Percentiles rank a stretch among this genome's conserved stretches.
These are phyloP conservation scores for Isaurus tuberculatus DNA, from an alignment of 92 coral and sea anemone species.

Conservation along the genomic window DNA sequence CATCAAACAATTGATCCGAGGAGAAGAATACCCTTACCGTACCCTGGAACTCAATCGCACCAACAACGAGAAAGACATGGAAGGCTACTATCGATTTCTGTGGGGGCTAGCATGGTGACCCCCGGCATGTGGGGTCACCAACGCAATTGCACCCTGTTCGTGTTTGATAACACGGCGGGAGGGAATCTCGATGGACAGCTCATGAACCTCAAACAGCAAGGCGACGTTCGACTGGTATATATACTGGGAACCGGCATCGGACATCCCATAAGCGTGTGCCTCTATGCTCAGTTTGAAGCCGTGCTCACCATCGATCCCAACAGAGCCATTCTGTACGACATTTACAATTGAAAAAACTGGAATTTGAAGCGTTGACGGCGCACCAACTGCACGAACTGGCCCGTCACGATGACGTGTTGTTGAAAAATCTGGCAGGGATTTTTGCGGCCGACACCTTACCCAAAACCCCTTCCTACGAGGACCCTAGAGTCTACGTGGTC, in stretches of 20 bases:
- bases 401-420: not conserved
- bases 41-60: not conserved
- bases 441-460: not conserved
- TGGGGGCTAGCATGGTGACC: slow-evolving; percentile 14
- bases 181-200: not conserved
- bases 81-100: slow-evolving; percentile 43
- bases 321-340: slow-evolving; percentile 19
- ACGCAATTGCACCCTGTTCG: slow-evolving; percentile 8
- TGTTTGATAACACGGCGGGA: not conserved
- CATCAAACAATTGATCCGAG: slow-evolving; percentile 14
- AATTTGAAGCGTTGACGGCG: slow-evolving; percentile 11
- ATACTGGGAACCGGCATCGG: not conserved
- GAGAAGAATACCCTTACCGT: slow-evolving; percentile 15
- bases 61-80: slow-evolving; percentile 31
- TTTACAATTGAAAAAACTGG: not conserved
- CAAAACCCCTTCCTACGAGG: not conserved
- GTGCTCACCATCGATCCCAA: not conserved
- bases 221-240: not conserved
- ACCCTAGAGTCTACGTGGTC: slow-evolving; percentile 4
- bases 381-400: not conserved
- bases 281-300: slow-evolving; percentile 26
- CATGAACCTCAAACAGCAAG: slow-evolving; percentile 12
- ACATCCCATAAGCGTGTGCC: slow-evolving; percentile 3
- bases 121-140: slow-evolving; percentile 16
- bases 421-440: not conserved